A percentile compares a stretch with the other conserved stretches of the same genome.
Conservation (phyloP, 2,113 vertebrate genomes). For the Corapipo altera region DNA sequence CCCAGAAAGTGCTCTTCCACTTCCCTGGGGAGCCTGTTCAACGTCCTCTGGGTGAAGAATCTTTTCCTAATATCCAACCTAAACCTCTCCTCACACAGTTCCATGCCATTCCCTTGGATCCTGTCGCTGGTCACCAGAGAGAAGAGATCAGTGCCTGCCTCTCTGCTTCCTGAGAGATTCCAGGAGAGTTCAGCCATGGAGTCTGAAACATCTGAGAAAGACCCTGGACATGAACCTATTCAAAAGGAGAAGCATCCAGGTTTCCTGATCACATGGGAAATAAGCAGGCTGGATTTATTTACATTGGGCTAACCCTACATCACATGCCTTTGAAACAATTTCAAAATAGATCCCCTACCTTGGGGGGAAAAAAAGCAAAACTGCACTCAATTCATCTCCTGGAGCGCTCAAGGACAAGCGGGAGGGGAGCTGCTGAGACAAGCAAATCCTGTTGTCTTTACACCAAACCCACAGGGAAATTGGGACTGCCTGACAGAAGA, state of each 20-base stretch:
- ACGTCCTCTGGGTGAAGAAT: background rate
- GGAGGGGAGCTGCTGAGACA: constrained; percentile 3
- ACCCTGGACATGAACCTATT: background rate
- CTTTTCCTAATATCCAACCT: accelerated
- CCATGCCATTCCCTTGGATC: background rate
- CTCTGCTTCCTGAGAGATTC: background rate
- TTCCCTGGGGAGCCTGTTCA: background rate
- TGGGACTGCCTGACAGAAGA: background rate
- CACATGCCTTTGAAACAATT: background rate
- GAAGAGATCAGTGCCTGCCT: background rate
- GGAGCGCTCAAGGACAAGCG: background rate
- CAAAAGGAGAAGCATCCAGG: background rate
- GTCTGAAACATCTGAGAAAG: background rate
- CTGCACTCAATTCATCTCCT: background rate
- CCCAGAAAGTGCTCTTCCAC: background rate
- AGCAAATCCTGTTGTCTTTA: constrained; percentile 30
- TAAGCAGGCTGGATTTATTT: background rate
- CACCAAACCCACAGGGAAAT: constrained; percentile 22
- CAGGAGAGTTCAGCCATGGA: background rate
- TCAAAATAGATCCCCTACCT: background rate
- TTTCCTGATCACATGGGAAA: background rate
- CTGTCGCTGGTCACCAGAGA: background rate
- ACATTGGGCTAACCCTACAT: background rate
- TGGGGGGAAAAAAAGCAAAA: background rate
- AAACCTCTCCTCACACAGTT: accelerated